Evolutionary conservation across 2,797 vertebrate species (phyloP).

Genomic region (Anisognathus igniventris): DNA sequence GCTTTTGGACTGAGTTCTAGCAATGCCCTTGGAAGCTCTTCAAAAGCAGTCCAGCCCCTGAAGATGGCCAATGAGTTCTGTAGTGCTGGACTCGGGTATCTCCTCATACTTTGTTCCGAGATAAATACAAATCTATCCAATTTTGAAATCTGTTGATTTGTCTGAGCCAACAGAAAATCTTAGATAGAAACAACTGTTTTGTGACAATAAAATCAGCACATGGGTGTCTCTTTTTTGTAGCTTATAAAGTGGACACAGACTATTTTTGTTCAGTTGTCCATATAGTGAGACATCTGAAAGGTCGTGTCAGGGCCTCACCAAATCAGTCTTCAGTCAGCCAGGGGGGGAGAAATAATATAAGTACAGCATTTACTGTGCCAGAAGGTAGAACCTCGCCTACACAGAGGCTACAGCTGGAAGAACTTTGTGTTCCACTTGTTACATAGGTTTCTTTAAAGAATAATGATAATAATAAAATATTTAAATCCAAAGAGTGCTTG

Average conservation of each 20-base stretch:
- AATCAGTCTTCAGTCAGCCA: not conserved
- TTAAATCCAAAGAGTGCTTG: not conserved
- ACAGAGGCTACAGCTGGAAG: not conserved
- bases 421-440: not conserved
- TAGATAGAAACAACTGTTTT: not conserved
- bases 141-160: not conserved
- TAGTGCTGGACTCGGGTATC: not conserved
- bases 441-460: not conserved
- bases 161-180: not conserved
- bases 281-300: not conserved
- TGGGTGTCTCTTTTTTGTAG: not conserved
- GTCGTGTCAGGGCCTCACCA: not conserved
- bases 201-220: not conserved
- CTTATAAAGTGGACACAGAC: not conserved
- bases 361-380: not conserved
- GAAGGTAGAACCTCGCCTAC: not conserved
- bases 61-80: not conserved
- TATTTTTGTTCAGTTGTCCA: not conserved
- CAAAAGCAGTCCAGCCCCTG: not conserved
- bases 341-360: not conserved
- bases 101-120: not conserved
- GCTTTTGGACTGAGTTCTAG: not conserved
- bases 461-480: not conserved
- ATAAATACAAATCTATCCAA: rapidly evolving
- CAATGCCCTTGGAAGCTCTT: not conserved